Conservation (phyloP, 92 coral and sea anemone species). For the Epizoanthus ramosus region DNA sequence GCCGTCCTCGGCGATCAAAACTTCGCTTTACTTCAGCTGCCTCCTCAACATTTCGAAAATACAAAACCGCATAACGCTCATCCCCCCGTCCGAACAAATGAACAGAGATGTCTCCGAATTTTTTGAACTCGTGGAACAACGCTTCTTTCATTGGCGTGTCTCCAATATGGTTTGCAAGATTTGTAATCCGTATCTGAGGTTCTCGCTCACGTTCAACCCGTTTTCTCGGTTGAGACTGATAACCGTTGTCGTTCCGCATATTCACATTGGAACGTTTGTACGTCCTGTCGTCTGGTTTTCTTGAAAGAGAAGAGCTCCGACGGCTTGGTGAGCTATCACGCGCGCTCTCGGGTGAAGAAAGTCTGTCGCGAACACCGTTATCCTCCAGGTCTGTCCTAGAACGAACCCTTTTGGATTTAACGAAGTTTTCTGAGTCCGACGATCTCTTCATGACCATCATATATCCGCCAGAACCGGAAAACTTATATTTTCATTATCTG, state of each 20-base stretch:
- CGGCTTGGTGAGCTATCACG: conserved; percentile 97
- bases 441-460: conserved; percentile 99
- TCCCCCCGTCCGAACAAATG: conserved; percentile 95
- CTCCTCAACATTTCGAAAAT: conserved; percentile 95
- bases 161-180: conserved; percentile 84
- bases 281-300: conserved; percentile 90
- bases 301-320: conserved; percentile 94
- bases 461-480: conserved; percentile 86
- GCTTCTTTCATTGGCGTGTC: conserved; percentile 91
- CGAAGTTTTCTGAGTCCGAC: conserved; percentile 97
- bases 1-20: conserved; percentile 92
- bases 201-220: conserved; percentile 88
- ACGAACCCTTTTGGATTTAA: conserved; percentile 93
- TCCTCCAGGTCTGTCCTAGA: conserved; percentile 88
- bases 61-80: conserved; percentile 97
- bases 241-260: conserved; percentile 93
- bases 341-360: conserved; percentile 96
- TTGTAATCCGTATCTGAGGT: conserved; percentile 89
- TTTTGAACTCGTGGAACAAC: conserved; percentile 96
- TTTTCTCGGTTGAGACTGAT: conserved; percentile 79
- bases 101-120: conserved; percentile 89
- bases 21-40: conserved; percentile 91
- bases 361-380: conserved; percentile 90
- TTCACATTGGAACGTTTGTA: conserved; percentile 89
- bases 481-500: conserved; percentile 64